Evolutionary conservation across 2,888 invertebrate genomes (phyloP), one percentile per base, ranked within the genome.

Genomic region (Chrysotoxum bicinctum): DNA sequence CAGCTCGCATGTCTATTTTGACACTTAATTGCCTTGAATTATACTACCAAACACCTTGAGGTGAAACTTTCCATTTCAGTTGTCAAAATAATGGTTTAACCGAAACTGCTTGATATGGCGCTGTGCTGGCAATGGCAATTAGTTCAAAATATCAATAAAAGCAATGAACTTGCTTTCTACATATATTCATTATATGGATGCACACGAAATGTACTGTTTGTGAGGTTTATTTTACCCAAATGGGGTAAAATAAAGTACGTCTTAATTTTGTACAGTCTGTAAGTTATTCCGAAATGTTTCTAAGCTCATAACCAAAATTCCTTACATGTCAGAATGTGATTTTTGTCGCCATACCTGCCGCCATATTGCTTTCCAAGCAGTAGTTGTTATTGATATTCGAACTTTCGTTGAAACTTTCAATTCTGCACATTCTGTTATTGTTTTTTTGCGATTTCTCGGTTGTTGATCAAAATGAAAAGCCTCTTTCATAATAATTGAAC

Each of bases 401-500:
- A 23, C 32, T n/a, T 54, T 21, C 14, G 6, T 14, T n/a, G 9
- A 8, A 45, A 64, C 62, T 64, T 64, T 64, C 62, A 45, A 32
- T 64, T 64, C 30, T 30, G 2, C 12, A 4, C 3, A 16, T 32
- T 45, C 21, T 50, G 3, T 50, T 50, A 21, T 50, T 26, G 14
- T 50, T 50, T 26, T 43, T 16, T 40, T 14, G 16, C 9, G 1
- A 43, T 45, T 0, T 23, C 45, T 56, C 37, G 52, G 37, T 66
- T 73, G 37, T 73, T 68, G 66, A 66, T 64, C 74, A 68, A 69
- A 69, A 21, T 16, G 8, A 58, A 54, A 32, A 52, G 48, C 19
- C 26, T 66, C 72, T 84, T 79, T 75, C 70, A n/a, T 66, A 66
- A 75, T 84, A 79, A 80, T 54, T 64, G 75, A 80, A 60, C 58